Percentiles rank a stretch among this genome's conserved stretches.
phyloP scores from a whole-genome alignment of 2,888 invertebrate species.

The Apeira syringaria region DNA sequence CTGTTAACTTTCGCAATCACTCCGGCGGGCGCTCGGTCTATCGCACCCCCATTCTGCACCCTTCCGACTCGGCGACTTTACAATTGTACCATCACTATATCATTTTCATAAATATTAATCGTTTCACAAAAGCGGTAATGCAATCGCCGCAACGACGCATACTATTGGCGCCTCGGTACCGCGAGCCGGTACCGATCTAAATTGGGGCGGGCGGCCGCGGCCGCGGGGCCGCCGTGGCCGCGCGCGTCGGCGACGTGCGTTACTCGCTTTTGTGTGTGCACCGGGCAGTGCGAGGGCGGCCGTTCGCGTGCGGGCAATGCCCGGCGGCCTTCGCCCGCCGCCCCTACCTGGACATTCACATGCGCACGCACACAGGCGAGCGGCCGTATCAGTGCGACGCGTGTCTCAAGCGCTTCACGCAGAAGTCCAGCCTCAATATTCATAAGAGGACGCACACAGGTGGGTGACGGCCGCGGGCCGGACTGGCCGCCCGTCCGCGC shows the following conservation, averaged over 20 bases:
- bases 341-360: constrained; percentile 79
- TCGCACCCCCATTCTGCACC: constrained; percentile 55
- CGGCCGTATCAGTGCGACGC: constrained; percentile 87
- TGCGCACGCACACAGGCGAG: constrained; percentile 85
- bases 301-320: constrained; percentile 75
- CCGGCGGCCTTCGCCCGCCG: constrained; percentile 78
- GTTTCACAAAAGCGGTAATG: constrained; percentile 83
- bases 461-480: constrained; percentile 79
- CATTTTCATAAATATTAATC: constrained; percentile 78
- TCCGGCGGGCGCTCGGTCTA: constrained; percentile 55
- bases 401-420: constrained; percentile 91
- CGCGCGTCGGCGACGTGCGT: constrained; percentile 79
- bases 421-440: constrained; percentile 92
- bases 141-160: constrained; percentile 79
- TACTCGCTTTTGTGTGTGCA: constrained; percentile 84
- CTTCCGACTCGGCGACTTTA: constrained; percentile 57
- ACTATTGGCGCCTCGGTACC: constrained; percentile 30
- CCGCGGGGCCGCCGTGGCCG: constrained; percentile 37
- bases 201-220: constrained; percentile 51
- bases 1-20: constrained; percentile 54
- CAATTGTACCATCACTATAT: constrained; percentile 55
- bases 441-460: constrained; percentile 91
- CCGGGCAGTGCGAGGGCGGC: constrained; percentile 80
- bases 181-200: constrained; percentile 40
- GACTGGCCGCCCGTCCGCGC: constrained; percentile 69